A percentile compares a stretch with the other conserved stretches of the same genome.
These are phyloP conservation scores for Parazoanthus darwini DNA, from an alignment of 92 coral and sea anemone species.

Conservation along the genomic window DNA sequence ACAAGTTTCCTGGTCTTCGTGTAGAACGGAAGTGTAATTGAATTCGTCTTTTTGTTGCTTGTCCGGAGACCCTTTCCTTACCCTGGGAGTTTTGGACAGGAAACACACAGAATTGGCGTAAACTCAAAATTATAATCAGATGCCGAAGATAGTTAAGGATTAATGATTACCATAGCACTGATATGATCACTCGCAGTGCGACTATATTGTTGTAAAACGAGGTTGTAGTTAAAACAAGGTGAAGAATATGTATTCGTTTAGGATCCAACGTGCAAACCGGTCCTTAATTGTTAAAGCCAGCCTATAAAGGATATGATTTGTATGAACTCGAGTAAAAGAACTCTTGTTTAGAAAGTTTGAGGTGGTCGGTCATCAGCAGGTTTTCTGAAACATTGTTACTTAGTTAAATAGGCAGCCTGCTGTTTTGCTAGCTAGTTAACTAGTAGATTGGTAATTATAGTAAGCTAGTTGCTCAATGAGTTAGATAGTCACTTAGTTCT, in stretches of 20 bases:
- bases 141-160: too few relatives aligned
- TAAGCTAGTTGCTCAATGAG: too few relatives aligned
- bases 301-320: background rate
- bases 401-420: background rate
- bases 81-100: background rate
- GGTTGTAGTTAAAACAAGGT: background rate
- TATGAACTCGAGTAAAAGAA: background rate
- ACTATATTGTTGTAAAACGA: background rate
- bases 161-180: too few relatives aligned
- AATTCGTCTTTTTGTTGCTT: background rate
- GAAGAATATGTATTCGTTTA: too few relatives aligned
- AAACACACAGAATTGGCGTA: background rate
- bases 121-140: too few relatives aligned
- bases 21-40: conserved; percentile 1
- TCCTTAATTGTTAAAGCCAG: too few relatives aligned
- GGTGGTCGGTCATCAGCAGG: background rate
- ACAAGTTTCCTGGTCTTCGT: background rate
- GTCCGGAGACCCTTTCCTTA: background rate
- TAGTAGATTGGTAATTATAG: background rate
- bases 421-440: too few relatives aligned
- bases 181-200: too few relatives aligned
- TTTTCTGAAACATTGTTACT: too few relatives aligned
- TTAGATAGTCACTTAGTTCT: too few relatives aligned
- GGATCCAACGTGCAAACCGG: too few relatives aligned
- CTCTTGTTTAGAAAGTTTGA: background rate